These are phyloP conservation scores for Calonectris borealis DNA, from an alignment of 2,113 vertebrate species.

Conservation along the genomic window DNA sequence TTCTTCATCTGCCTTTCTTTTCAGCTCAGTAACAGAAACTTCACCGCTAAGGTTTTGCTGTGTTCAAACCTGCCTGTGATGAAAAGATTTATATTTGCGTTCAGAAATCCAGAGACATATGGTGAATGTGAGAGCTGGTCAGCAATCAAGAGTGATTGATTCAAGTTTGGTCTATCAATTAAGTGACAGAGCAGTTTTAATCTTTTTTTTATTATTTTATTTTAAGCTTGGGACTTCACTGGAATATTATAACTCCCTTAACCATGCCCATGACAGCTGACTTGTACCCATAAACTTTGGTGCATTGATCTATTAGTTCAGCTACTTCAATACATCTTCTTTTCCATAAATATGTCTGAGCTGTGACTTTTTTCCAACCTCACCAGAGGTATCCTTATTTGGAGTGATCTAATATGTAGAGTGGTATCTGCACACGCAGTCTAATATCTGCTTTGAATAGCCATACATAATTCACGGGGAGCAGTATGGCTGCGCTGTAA, in stretches of 20 bases:
- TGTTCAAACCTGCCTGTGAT: conserved; percentile 28
- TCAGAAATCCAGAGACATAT: conserved; percentile 72
- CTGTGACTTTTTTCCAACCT: conserved; percentile 2
- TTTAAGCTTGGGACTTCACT: conserved; percentile 60
- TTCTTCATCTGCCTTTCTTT: conserved; percentile 35
- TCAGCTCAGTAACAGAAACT: background rate
- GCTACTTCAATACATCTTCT: conserved; percentile 57
- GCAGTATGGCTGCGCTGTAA: background rate
- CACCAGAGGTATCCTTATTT: conserved; percentile 25
- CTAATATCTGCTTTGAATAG: conserved; percentile 36
- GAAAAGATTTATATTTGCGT: conserved; percentile 50
- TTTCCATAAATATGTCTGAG: conserved; percentile 54
- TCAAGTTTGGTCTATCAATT: conserved; percentile 68
- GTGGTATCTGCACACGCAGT: background rate
- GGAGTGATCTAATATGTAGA: background rate
- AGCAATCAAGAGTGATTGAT: conserved; percentile 66
- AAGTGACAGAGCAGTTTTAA: conserved; percentile 61
- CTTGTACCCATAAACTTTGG: conserved; percentile 66
- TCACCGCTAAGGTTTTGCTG: background rate
- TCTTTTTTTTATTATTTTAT: conserved; percentile 49
- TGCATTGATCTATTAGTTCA: conserved; percentile 47
- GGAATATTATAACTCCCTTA: conserved; percentile 61
- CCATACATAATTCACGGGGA: conserved; percentile 19
- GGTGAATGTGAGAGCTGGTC: conserved; percentile 66
- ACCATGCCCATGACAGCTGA: conserved; percentile 58